phyloP scores from a whole-genome alignment of 2,888 invertebrate species.

The Eilema griseolum region DNA sequence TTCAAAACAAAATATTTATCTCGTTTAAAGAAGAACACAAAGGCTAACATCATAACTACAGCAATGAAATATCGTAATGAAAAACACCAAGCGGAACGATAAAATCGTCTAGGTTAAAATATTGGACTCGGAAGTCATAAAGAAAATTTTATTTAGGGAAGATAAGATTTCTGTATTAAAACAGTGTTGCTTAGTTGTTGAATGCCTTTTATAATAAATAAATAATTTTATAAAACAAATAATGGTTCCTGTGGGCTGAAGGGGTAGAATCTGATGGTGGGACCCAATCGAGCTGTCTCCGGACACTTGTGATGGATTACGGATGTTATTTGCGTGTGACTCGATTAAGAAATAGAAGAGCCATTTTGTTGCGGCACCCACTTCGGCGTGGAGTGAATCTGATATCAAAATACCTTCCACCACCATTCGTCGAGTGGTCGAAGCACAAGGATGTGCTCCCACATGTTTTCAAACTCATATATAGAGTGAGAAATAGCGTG shows the following conservation, averaged over 20 bases:
- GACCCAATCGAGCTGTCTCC: neutral
- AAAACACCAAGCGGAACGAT: constrained; percentile 68
- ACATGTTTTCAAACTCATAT: too few species aligned
- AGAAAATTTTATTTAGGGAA: constrained; percentile 78
- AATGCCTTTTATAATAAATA: constrained; percentile 19
- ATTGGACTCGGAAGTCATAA: constrained; percentile 80
- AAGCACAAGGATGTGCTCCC: neutral
- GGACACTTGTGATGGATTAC: neutral
- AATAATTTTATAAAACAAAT: neutral
- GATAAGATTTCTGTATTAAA: constrained; percentile 67
- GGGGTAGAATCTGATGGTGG: neutral
- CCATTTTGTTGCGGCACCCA: too few species aligned
- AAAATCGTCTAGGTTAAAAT: constrained; percentile 77
- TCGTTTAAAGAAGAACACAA: neutral
- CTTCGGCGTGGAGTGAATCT: neutral
- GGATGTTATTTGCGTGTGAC: too few species aligned
- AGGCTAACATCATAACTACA: constrained; percentile 32
- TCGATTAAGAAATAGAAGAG: too few species aligned
- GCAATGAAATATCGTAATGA: constrained; percentile 62
- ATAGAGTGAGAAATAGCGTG: too few species aligned
- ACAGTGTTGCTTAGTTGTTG: constrained; percentile 62
- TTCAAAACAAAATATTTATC: constrained; percentile 5
- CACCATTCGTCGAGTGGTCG: neutral
- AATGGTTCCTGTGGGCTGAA: neutral
- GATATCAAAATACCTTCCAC: neutral